Evolutionary conservation across 2,797 vertebrate genomes (phyloP), one percentile per base, ranked within the genome.

Genomic region (Gobionotothen gibberifrons): DNA sequence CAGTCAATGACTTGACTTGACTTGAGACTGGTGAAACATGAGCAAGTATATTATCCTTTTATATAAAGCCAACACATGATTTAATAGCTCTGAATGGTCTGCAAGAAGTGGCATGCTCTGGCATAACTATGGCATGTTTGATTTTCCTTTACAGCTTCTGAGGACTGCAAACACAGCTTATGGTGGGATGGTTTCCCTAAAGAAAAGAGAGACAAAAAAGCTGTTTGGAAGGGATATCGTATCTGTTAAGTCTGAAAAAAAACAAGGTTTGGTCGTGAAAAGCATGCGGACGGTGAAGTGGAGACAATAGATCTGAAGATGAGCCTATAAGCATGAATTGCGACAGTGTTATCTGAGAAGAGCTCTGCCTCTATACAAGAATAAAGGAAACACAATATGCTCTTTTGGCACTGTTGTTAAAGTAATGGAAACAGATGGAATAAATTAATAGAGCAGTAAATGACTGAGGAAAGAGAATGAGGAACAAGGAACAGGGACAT

Each of bases 291-390:
- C 1, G 7, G 13, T 3, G 9, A 9, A 58, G 44, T 3, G 21
- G 11, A 64, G 36, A 80, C 15, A 76, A 69, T 64, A 69, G 29
- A 48, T 58, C 9, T 60, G 39, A 32, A 26, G 57, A 57, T 14
- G 48, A 16, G 14, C 22, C 40, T 21, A 4, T 16, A 46, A 29
- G 4, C 2, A 22, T 60, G 3, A 14, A 61, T 43, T 44, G 48
- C 19, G 40, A 39, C 26, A 5, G 26, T 60, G 85, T 79, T 47
- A 87, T 63, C 0, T 69, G 78, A 86, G 77, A 7, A 57, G 61
- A 63, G 21, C 1, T 16, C 3, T 2, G 1, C 21, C 6, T 44
- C 57, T 46, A 36, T 46, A 36, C 78, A 63, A 67, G 44, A 26
- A 56, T 22, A 4, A 72, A 66, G 36, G 76, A 72, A 66, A 85